Evolutionary conservation across 2,888 invertebrate species (phyloP).

Genomic region (Cenopis cana): DNA sequence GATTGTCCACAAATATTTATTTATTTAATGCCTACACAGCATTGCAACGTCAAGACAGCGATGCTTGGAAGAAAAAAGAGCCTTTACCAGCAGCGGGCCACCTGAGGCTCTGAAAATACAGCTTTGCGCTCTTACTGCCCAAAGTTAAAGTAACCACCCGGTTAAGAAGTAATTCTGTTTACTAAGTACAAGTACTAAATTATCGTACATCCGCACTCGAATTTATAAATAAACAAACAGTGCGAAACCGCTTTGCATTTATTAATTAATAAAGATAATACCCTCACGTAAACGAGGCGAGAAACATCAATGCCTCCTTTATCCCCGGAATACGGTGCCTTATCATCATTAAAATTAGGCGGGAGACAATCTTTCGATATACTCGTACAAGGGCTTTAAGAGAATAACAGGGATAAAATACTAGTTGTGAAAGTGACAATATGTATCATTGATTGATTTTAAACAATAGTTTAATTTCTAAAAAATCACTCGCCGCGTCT

Average conservation of each 20-base stretch:
- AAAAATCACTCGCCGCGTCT: no score
- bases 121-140: background rate
- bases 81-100: no score
- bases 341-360: slow-evolving; percentile 44
- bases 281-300: slow-evolving; percentile 37
- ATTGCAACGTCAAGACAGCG: no score
- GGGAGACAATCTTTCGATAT: background rate
- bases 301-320: slow-evolving; percentile 42
- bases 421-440: no score
- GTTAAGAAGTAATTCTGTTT: background rate
- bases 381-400: background rate
- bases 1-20: no score
- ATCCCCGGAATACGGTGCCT: slow-evolving; percentile 37
- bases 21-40: no score
- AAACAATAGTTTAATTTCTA: no score
- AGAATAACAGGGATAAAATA: slow-evolving; percentile 6
- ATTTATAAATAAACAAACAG: slow-evolving; percentile 32
- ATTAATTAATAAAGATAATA: slow-evolving; percentile 44
- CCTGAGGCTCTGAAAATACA: no score
- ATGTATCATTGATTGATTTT: no score
- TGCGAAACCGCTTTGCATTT: slow-evolving; percentile 40
- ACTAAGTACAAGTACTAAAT: slow-evolving; percentile 7
- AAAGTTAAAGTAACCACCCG: background rate
- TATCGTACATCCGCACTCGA: background rate
- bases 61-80: no score